These are phyloP conservation scores for Chrysogorgia sp. DNA, from an alignment of 92 coral and sea anemone species.

Conservation along the genomic window DNA sequence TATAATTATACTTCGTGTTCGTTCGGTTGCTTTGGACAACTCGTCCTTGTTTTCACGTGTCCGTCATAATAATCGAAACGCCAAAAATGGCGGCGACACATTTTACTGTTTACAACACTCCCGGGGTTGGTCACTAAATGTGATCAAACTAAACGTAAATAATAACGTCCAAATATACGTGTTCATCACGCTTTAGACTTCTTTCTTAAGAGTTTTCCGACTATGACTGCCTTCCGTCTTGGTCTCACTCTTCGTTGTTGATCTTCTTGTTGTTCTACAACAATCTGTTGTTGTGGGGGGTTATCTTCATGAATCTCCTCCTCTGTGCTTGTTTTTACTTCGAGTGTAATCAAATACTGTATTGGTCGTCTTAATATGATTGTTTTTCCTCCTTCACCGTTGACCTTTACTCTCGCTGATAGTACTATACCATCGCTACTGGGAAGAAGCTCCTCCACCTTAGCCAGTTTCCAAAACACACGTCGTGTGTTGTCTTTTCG, in stretches of 20 bases:
- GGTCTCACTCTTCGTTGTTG: neutral
- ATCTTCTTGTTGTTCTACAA: too few species aligned
- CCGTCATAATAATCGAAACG: too few species aligned
- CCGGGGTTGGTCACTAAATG: too few species aligned
- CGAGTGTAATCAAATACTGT: conserved; percentile 13
- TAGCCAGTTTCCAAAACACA: too few species aligned
- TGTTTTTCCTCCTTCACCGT: conserved; percentile 9
- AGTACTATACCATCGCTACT: conserved; percentile 10
- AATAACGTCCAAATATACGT: too few species aligned
- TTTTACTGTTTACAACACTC: too few species aligned
- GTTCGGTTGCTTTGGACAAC: too few species aligned
- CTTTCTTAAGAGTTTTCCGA: neutral
- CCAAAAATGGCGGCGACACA: too few species aligned
- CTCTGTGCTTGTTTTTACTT: conserved; percentile 5
- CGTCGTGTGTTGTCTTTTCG: too few species aligned
- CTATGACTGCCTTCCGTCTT: neutral
- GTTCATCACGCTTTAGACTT: neutral
- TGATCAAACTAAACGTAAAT: too few species aligned
- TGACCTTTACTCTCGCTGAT: conserved; percentile 1
- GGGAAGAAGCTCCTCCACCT: conserved; percentile 4
- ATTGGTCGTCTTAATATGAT: conserved; percentile 6
- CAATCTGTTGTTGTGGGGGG: neutral
- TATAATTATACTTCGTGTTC: too few species aligned
- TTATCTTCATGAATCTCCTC: neutral
- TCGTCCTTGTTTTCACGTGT: too few species aligned